Base-by-base conservation (phyloP, 2,888 invertebrate genomes). In the Frankliniella intonsa region DNA sequence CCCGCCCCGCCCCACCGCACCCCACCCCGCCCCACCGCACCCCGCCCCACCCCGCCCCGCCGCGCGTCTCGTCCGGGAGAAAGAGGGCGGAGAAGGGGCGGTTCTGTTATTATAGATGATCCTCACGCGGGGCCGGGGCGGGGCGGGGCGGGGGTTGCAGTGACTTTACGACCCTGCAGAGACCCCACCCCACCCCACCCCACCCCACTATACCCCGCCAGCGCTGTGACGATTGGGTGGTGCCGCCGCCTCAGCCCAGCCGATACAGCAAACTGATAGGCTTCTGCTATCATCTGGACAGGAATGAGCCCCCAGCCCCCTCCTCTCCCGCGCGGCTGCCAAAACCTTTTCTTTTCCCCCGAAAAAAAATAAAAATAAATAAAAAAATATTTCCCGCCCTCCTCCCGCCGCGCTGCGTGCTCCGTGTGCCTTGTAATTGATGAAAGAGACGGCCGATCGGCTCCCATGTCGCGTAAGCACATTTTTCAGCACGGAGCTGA, bases 241-340 rank as follows among this genome's bases (percentile, higher is more conserved):
- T 69, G 69, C n/a, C 25, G 69, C 69, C 69, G 69, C 22, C n/a
- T 22, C 69, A 38, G 38, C 38, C 38, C 38, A 38, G 38, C 38
- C 38, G 69, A 76, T 76, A 76, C 69, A 76, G 69, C 69, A 76
- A 25, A 76, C 69, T 76, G 69, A 76, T 76, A 76, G 69, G 22
- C 25, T 25, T 76, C 69, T 76, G 12, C 69, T 76, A 76, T 76
- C 69, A 25, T 76, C 25, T 22, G 69, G 69, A 25, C 69, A 22
- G 69, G 25, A n/a, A 76, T 76, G 69, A 76, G 11, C 69, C 69
- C 9, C 38, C 38, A 22, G 7, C 62, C 17, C 17, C 62, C 17
- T 14, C 11, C 62, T 11, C 38, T 38, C 38, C 14, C 62, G 38
- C 38, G 5, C 38, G 38, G 38, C 5, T 38, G 38, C 38, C 38